These are phyloP conservation scores for Mylabris sibirica DNA, from an alignment of 2,888 invertebrate species.

Conservation along the genomic window DNA sequence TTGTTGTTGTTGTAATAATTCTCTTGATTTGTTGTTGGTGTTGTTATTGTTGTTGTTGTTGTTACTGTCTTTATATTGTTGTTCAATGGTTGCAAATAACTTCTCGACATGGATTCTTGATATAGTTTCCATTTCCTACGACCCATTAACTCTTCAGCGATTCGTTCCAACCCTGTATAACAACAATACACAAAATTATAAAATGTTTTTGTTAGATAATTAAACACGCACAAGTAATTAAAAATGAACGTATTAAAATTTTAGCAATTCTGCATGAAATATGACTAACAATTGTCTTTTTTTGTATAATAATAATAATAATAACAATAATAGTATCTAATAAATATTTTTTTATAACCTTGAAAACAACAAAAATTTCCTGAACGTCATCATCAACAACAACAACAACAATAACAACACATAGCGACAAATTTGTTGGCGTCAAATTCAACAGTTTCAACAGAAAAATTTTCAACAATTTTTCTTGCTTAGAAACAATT, in stretches of 20 bases:
- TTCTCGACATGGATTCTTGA: constrained; percentile 73
- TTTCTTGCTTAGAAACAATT: constrained; percentile 20
- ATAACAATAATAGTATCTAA: not conserved
- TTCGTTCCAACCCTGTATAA: constrained; percentile 87
- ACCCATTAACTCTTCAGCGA: constrained; percentile 97
- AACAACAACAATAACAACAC: not conserved
- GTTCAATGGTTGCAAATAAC: constrained; percentile 61
- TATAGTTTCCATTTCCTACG: constrained; percentile 95
- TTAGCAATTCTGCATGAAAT: constrained; percentile 7
- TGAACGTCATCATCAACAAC: constrained; percentile 3
- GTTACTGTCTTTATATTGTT: constrained; percentile 59
- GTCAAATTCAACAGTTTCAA: constrained; percentile 25
- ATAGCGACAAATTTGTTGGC: constrained; percentile 19
- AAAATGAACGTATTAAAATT: constrained; percentile 1
- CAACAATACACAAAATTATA: constrained; percentile 45
- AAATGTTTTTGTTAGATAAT: not conserved
- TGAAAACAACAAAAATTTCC: constrained; percentile 17
- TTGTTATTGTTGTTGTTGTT: constrained; percentile 47
- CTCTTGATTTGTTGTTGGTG: constrained; percentile 39
- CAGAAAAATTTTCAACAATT: constrained; percentile 21
- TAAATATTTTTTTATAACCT: constrained; percentile 13
- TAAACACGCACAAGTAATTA: not conserved
- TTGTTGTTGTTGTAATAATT: constrained; percentile 16
- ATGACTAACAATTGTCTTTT: not conserved
- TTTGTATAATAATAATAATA: constrained; percentile 10